Percentiles rank a stretch among this genome's conserved stretches.
phyloP scores from a whole-genome alignment of 2,113 vertebrate genomes.

The Cygnus buccinator region DNA sequence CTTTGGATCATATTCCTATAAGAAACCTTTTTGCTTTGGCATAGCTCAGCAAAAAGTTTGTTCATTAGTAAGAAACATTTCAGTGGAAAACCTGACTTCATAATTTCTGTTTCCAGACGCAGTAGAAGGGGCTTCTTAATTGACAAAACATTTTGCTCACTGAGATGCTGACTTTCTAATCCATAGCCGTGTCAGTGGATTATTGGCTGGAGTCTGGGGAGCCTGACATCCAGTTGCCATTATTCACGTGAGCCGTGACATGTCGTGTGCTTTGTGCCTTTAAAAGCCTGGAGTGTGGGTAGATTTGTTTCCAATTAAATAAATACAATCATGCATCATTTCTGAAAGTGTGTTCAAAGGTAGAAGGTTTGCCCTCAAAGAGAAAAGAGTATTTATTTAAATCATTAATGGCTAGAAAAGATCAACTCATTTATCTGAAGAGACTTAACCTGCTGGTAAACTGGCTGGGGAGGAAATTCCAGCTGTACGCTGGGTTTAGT shows the following conservation, averaged over 20 bases:
- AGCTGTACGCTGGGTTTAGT: background rate
- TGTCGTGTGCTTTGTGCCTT: background rate
- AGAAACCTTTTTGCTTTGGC: background rate
- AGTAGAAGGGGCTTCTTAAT: background rate
- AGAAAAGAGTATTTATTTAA: background rate
- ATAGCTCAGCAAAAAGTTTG: background rate
- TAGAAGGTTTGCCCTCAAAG: background rate
- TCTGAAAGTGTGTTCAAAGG: background rate
- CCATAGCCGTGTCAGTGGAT: background rate
- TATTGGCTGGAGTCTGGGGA: background rate
- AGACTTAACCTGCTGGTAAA: background rate
- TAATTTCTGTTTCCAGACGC: background rate
- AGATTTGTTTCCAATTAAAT: constrained; percentile 20
- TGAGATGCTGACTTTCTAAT: background rate
- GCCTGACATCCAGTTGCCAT: background rate
- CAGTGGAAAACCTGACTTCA: background rate
- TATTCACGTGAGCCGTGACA: background rate
- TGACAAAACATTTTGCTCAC: background rate
- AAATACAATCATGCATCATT: background rate
- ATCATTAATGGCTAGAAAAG: background rate
- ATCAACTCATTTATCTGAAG: background rate
- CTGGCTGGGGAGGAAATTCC: background rate
- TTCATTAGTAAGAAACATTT: background rate
- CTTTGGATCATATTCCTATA: background rate
- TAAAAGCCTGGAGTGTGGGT: background rate